Percentiles rank a stretch among this genome's conserved stretches.
Conservation (phyloP, 2,797 vertebrate genomes). For the Pseudocheirus occidentalis region DNA sequence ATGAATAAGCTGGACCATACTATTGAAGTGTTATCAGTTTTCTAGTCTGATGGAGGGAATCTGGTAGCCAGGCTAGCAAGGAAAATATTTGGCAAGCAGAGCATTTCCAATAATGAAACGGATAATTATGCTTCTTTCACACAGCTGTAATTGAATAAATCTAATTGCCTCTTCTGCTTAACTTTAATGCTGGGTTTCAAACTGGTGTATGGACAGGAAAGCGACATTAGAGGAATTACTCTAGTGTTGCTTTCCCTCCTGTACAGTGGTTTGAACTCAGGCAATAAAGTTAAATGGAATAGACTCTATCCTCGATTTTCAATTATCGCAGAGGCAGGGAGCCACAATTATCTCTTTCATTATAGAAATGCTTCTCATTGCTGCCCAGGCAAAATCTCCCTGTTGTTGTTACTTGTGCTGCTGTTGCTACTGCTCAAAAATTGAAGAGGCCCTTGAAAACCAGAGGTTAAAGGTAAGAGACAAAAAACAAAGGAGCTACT, state of each 20-base stretch:
- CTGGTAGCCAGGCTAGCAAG: slow-evolving; percentile 51
- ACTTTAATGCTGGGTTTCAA: slow-evolving; percentile 81
- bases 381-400: slow-evolving; percentile 74
- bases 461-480: slow-evolving; percentile 74
- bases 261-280: slow-evolving; percentile 78
- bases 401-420: slow-evolving; percentile 70
- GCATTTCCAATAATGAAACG: slow-evolving; percentile 72
- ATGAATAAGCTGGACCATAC: slow-evolving; percentile 22
- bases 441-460: slow-evolving; percentile 76
- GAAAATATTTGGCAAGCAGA: slow-evolving; percentile 76
- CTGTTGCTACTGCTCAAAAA: slow-evolving; percentile 71
- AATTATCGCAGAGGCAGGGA: slow-evolving; percentile 83
- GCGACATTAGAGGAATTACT: slow-evolving; percentile 74
- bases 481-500: slow-evolving; percentile 60
- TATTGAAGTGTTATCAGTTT: slow-evolving; percentile 48
- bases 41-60: slow-evolving; percentile 40
- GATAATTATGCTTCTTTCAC: slow-evolving; percentile 74
- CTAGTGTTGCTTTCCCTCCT: slow-evolving; percentile 68
- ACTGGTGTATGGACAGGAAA: slow-evolving; percentile 75
- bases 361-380: slow-evolving; percentile 74
- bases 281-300: slow-evolving; percentile 84
- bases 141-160: slow-evolving; percentile 78
- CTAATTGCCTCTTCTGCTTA: slow-evolving; percentile 79
- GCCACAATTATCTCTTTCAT: slow-evolving; percentile 83
- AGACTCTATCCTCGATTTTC: slow-evolving; percentile 80